Evolutionary conservation across 1,140 invertebrate species (phyloP).

Genomic region (Babylonia areolata): DNA sequence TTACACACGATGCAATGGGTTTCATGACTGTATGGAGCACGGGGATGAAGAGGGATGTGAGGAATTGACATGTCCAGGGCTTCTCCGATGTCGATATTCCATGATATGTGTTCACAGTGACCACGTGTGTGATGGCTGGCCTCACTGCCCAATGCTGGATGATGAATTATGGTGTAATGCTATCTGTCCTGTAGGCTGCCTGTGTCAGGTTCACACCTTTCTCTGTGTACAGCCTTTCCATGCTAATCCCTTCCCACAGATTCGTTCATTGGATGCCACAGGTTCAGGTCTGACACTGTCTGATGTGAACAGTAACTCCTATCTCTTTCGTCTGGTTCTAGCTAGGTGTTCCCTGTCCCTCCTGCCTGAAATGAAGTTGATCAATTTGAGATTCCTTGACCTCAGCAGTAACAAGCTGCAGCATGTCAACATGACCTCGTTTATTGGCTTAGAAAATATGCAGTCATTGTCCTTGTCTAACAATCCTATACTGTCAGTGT

Average conservation of each 20-base stretch:
- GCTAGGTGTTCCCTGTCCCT: background rate
- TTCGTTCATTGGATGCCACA: background rate
- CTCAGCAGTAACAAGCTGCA: slow-evolving; percentile 32
- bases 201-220: slow-evolving; percentile 25
- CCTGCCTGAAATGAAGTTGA: background rate
- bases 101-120: slow-evolving; percentile 30
- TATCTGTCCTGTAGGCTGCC: slow-evolving; percentile 50
- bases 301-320: background rate
- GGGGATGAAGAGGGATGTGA: slow-evolving; percentile 19
- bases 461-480: background rate
- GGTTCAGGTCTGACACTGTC: background rate
- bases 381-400: slow-evolving; percentile 12
- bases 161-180: slow-evolving; percentile 37
- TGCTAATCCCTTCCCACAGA: background rate
- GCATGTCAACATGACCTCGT: background rate
- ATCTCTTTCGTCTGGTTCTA: slow-evolving; percentile 10
- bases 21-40: slow-evolving; percentile 7
- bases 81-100: slow-evolving; percentile 23
- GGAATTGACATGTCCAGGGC: slow-evolving; percentile 35
- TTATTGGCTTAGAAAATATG: background rate
- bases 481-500: slow-evolving; percentile 20
- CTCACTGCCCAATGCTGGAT: slow-evolving; percentile 38
- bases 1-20: slow-evolving; percentile 28
- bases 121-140: slow-evolving; percentile 25
- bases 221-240: background rate